Evolutionary conservation across 2,797 vertebrate species (phyloP), one percentile per base, ranked within the genome.

Genomic region (Neosilurus mollespiculum): DNA sequence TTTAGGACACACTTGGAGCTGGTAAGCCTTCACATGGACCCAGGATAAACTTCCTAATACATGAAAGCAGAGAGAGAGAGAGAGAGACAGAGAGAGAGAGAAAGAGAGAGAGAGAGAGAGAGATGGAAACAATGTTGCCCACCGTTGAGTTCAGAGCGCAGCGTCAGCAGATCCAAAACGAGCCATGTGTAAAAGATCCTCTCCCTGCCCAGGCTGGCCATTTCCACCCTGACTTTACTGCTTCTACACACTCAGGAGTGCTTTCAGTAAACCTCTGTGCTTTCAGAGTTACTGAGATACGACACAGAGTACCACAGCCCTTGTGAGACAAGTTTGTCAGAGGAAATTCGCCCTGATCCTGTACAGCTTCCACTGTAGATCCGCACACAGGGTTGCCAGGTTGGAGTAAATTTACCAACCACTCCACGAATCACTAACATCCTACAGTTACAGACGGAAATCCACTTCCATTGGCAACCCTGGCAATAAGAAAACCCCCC

Each of bases 141-240:
- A 88, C 87, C 87, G 37, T 70, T 3, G n/a, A 72, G 24, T 12
- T 51, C 79, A 51, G 10, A 20, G 65, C 22, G 30, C 82, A 67
- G 66, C 80, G 70, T 72, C 49, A 83, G 59, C 77, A 86, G 65
- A 82, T 81, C 77, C 87, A 87, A 1, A 59, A 87, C 20, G 9
- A 88, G 80, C 49, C 76, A 84, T 26, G 53, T 37, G 54, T 78
- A 76, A 58, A 84, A 49, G 1, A 82, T 72, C 54, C 81, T n/a
- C 12, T 34, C 58, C 37, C n/a, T 62, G 69, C 11, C 30, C 58
- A 12, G 9, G 24, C n/a, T 51, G 9, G 69, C 80, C 80, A 81
- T 81, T 62, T 81, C 69, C 26, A 26, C 66, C 65, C 3, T 18
- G 1, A 22, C 30, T 81, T 64, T 12, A 26, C 69, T 14, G 34